Conservation (phyloP, 2,888 invertebrate species). For the Galerucella pusilla region DNA sequence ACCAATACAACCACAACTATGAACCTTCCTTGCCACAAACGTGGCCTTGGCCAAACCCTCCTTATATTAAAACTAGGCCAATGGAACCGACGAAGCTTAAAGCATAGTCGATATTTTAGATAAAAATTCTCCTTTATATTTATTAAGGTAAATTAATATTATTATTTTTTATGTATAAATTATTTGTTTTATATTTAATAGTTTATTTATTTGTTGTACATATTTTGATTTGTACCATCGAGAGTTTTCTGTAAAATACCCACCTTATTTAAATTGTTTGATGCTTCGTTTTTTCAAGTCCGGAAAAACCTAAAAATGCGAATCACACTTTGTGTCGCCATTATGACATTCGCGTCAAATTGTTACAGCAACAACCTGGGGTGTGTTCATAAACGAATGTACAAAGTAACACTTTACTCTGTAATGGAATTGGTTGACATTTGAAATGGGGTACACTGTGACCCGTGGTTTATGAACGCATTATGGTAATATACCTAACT, state of each 20-base stretch:
- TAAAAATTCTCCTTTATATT: constrained; percentile 23
- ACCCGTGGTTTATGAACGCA: too few species aligned
- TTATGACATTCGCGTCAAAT: too few species aligned
- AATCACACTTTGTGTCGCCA: too few species aligned
- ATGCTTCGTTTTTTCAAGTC: neutral
- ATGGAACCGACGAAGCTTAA: constrained; percentile 58
- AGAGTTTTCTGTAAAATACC: neutral
- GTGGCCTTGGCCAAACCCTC: constrained; percentile 70
- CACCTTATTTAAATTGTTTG: constrained; percentile 1
- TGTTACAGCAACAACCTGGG: too few species aligned
- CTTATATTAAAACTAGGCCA: constrained; percentile 59
- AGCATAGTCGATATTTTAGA: constrained; percentile 48
- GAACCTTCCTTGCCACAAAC: constrained; percentile 79
- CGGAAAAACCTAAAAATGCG: neutral
- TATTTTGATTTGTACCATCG: neutral
- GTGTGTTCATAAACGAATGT: too few species aligned
- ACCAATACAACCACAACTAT: constrained; percentile 84
- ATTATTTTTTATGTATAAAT: constrained; percentile 31
- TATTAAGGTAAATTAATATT: constrained; percentile 40
- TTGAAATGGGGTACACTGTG: too few species aligned
- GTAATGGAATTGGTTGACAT: too few species aligned
- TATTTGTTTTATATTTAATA: constrained; percentile 24
- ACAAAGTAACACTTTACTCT: too few species aligned
- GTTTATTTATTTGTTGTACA: constrained; percentile 26
- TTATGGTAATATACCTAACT: too few species aligned